Percentiles rank a stretch among this genome's conserved stretches.
Evolutionary conservation across 2,113 vertebrate genomes (phyloP).

Genomic region (Oreochromis aureus): DNA sequence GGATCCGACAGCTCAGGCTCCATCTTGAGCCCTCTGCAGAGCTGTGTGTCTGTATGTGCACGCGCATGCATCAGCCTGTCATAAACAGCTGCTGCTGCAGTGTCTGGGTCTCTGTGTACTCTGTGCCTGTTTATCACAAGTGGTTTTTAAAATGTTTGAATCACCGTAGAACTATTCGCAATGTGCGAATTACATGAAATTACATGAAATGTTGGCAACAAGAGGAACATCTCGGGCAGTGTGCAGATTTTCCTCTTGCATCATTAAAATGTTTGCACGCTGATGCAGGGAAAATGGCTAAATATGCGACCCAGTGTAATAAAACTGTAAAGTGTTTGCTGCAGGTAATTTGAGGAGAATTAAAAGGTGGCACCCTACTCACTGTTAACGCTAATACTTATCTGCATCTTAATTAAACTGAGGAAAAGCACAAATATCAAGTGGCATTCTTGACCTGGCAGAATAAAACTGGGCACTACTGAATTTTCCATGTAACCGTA

Average conservation of each 20-base stretch:
- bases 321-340: constrained; percentile 22
- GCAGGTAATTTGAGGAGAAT: neutral
- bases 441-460: neutral
- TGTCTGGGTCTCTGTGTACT: constrained; percentile 15
- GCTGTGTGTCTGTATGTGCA: constrained; percentile 24
- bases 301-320: neutral
- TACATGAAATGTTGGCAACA: neutral
- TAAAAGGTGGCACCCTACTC: neutral
- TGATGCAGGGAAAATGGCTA: neutral
- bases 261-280: constrained; percentile 10
- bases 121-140: neutral
- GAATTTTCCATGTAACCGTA: constrained; percentile 24
- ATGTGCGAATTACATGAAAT: neutral
- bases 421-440: neutral
- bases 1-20: constrained; percentile 42
- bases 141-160: neutral
- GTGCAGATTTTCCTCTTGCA: neutral
- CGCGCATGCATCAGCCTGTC: constrained; percentile 18
- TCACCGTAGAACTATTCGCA: neutral
- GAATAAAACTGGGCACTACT: neutral
- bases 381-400: constrained; percentile 17
- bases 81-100: constrained; percentile 62
- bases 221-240: fast-evolving
- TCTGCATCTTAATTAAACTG: constrained; percentile 9
- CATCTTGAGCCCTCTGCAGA: constrained; percentile 67